These are phyloP conservation scores for Herpetotheres cachinnans DNA, from an alignment of 2,113 vertebrate species.

Conservation along the genomic window DNA sequence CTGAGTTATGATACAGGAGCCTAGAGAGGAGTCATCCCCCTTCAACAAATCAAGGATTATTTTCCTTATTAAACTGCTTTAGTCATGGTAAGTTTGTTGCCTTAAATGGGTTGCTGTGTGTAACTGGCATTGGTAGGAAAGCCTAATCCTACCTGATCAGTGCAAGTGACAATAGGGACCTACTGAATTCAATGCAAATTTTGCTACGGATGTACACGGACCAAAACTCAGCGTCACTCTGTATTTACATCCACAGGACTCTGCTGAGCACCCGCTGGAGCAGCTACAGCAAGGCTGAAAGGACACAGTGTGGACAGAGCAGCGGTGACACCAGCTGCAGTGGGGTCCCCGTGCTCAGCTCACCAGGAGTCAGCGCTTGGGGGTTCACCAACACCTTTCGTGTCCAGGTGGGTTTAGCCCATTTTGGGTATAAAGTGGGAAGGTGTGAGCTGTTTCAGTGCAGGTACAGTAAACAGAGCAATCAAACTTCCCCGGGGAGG, in stretches of 20 bases:
- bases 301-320: neutral
- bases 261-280: neutral
- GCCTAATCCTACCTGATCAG: neutral
- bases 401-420: neutral
- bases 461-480: neutral
- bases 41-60: slow-evolving; percentile 54
- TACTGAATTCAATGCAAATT: neutral
- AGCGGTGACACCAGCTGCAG: neutral
- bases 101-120: slow-evolving; percentile 26
- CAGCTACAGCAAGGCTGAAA: neutral
- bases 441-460: neutral
- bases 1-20: slow-evolving; percentile 50
- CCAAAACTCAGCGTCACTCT: neutral
- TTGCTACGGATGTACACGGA: neutral
- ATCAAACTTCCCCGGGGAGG: neutral
- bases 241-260: neutral
- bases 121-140: neutral
- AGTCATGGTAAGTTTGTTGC: slow-evolving; percentile 40
- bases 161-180: neutral
- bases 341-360: neutral
- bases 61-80: slow-evolving; percentile 66
- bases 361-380: neutral
- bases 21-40: slow-evolving; percentile 52
- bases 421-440: neutral
- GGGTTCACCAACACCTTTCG: neutral